Percentiles rank a stretch among this genome's conserved stretches.
These are phyloP conservation scores for Idaea dimidiata DNA, from an alignment of 2,888 invertebrate genomes.

Conservation along the genomic window DNA sequence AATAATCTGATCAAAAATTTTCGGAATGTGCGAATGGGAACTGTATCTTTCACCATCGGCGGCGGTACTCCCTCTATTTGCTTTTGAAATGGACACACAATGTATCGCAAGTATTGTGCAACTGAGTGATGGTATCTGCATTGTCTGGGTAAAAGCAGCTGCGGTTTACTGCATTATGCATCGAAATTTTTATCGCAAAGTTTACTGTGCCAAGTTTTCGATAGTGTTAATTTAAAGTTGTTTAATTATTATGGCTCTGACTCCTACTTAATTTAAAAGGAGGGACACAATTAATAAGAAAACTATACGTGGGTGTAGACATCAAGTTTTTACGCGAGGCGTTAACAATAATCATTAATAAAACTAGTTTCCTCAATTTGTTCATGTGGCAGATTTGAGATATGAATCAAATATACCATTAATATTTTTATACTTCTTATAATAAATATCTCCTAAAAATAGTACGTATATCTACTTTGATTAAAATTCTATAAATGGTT, in stretches of 20 bases:
- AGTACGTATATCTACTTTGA: not conserved
- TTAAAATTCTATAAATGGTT: not conserved
- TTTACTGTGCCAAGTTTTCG: not conserved
- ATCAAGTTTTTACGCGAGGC: not conserved
- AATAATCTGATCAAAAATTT: slow-evolving; percentile 11
- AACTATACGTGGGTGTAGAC: not conserved
- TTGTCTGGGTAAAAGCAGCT: slow-evolving; percentile 53
- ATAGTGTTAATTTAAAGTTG: not conserved
- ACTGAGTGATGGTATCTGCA: slow-evolving; percentile 35
- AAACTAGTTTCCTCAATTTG: not conserved
- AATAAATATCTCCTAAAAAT: too few relatives aligned
- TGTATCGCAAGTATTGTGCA: slow-evolving; percentile 40
- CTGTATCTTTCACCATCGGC: slow-evolving; percentile 26
- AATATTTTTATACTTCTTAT: too few relatives aligned
- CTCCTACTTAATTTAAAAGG: not conserved
- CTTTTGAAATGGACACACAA: slow-evolving; percentile 45
- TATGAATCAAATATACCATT: too few relatives aligned
- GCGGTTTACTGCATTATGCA: slow-evolving; percentile 28
- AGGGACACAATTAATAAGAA: not conserved
- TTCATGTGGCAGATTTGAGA: not conserved
- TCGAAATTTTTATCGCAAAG: not conserved
- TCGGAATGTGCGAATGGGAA: slow-evolving; percentile 23
- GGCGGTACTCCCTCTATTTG: slow-evolving; percentile 33
- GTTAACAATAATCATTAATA: not conserved
- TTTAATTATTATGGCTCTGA: not conserved